phyloP scores from a whole-genome alignment of 1,140 invertebrate genomes.

The Cepaea nemoralis region DNA sequence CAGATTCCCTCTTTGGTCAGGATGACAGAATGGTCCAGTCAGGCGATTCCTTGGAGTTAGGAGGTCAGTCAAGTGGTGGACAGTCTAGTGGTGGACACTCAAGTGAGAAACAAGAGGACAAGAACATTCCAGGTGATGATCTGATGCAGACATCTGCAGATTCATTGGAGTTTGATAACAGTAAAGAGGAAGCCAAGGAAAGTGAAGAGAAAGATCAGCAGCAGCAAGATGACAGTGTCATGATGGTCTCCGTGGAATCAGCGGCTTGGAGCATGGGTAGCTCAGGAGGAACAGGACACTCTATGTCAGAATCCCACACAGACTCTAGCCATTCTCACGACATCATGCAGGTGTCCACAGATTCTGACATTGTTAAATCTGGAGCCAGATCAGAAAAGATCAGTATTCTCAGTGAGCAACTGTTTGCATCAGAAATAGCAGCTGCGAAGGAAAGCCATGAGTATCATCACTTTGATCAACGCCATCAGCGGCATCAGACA shows the following conservation, averaged over 20 bases:
- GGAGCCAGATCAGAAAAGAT: slow-evolving; percentile 37
- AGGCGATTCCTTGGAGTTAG: slow-evolving; percentile 77
- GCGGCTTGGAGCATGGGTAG: slow-evolving; percentile 59
- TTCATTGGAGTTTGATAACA: slow-evolving; percentile 75
- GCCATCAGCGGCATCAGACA: slow-evolving; percentile 17
- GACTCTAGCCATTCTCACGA: slow-evolving; percentile 57
- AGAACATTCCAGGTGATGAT: slow-evolving; percentile 11
- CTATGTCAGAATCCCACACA: slow-evolving; percentile 55
- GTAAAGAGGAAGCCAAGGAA: slow-evolving; percentile 68
- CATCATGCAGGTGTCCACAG: slow-evolving; percentile 66
- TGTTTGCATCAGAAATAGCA: slow-evolving; percentile 38
- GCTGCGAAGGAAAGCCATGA: slow-evolving; percentile 13
- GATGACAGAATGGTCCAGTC: slow-evolving; percentile 72
- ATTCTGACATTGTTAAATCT: slow-evolving; percentile 57
- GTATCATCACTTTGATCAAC: slow-evolving; percentile 13
- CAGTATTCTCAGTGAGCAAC: slow-evolving; percentile 41
- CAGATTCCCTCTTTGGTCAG: slow-evolving; percentile 73
- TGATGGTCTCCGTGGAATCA: slow-evolving; percentile 65
- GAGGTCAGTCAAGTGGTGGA: slow-evolving; percentile 41
- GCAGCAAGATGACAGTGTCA: slow-evolving; percentile 54
- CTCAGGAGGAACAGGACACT: slow-evolving; percentile 59
- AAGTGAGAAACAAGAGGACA: slow-evolving; percentile 42
- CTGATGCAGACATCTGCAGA: slow-evolving; percentile 76
- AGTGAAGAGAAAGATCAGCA: slow-evolving; percentile 66
- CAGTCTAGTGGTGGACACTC: slow-evolving; percentile 21